phyloP scores from a whole-genome alignment of 2,888 invertebrate genomes.

The Kuschelorhynchus macadamiae region DNA sequence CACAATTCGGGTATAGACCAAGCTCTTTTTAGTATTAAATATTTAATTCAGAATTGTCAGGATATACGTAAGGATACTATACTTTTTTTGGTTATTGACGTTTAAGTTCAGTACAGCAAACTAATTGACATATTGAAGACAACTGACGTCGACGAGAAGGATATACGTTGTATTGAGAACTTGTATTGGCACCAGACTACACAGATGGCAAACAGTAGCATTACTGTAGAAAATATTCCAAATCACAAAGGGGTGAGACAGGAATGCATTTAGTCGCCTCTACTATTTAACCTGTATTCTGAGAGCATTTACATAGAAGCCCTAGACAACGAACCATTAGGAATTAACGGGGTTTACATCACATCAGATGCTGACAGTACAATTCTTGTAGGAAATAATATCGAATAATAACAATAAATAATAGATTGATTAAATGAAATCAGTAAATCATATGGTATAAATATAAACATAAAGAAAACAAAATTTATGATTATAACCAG shows the following conservation, averaged over 20 bases:
- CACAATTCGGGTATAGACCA: not conserved
- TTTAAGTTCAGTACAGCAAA: not conserved
- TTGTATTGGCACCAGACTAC: too few relatives aligned
- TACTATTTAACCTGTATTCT: too few relatives aligned
- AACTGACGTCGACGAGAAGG: constrained; percentile 1
- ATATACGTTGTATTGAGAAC: not conserved
- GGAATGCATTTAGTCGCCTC: too few relatives aligned
- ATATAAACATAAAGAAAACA: not conserved
- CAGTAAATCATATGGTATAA: not conserved
- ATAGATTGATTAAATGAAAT: not conserved
- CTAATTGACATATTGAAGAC: not conserved
- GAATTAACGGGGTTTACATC: too few relatives aligned
- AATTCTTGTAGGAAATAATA: too few relatives aligned
- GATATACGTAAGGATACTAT: not conserved
- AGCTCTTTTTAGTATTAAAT: not conserved
- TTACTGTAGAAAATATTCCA: too few relatives aligned
- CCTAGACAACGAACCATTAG: too few relatives aligned
- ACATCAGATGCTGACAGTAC: too few relatives aligned
- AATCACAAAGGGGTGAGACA: too few relatives aligned
- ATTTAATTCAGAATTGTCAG: not conserved
- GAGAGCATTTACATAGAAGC: too few relatives aligned
- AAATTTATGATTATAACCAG: constrained; percentile 1
- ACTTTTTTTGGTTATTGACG: not conserved
- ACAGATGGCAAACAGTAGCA: too few relatives aligned
- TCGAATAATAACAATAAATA: too few relatives aligned